phyloP scores from a whole-genome alignment of 2,797 vertebrate genomes.

The Vultur gryphus region DNA sequence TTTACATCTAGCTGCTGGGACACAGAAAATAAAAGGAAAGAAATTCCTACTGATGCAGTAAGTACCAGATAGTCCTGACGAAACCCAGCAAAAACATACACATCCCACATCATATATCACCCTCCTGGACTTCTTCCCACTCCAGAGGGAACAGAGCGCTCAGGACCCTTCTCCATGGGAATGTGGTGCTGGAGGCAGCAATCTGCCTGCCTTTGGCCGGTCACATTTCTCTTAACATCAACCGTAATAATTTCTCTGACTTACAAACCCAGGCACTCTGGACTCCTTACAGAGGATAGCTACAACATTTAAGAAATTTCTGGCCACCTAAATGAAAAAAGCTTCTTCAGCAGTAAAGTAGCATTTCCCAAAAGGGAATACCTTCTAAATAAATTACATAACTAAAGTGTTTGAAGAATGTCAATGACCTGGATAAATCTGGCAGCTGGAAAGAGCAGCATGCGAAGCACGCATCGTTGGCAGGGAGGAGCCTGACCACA shows the following conservation, averaged over 20 bases:
- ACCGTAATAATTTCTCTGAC: accelerated
- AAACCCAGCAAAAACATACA: accelerated
- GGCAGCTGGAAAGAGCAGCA: neutral
- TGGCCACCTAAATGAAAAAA: neutral
- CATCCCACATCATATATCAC: accelerated
- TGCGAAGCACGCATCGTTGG: accelerated
- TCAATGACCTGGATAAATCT: accelerated
- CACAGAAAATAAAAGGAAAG: neutral
- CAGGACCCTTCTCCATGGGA: accelerated
- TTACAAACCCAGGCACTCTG: neutral
- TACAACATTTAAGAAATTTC: neutral
- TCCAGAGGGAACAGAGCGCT: neutral
- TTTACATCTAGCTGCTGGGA: neutral
- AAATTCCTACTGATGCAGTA: accelerated
- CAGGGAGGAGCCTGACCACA: neutral
- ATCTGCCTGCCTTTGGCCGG: neutral
- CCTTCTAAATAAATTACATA: accelerated
- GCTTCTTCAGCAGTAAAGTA: neutral
- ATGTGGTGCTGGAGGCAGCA: accelerated
- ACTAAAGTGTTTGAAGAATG: accelerated
- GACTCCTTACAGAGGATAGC: no score
- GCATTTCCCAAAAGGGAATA: accelerated
- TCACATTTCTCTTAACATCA: neutral
- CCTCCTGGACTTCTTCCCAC: neutral
- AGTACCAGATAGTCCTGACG: neutral